A percentile compares a stretch with the other conserved stretches of the same genome.
Evolutionary conservation across 2,113 vertebrate species (phyloP).

Genomic region (Ahaetulla prasina): DNA sequence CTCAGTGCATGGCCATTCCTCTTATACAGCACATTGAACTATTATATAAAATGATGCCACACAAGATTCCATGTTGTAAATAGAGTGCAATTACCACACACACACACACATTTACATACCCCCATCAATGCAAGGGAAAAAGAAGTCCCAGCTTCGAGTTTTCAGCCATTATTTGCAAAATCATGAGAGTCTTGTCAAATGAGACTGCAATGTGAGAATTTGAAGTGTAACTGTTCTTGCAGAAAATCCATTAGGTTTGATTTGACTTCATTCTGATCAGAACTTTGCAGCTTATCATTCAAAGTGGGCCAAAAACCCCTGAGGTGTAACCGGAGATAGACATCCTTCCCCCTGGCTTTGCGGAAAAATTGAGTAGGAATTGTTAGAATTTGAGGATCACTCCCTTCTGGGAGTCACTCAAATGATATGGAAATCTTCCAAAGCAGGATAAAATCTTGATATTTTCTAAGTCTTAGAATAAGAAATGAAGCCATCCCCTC

Average conservation of each 20-base stretch:
- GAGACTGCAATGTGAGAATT: neutral
- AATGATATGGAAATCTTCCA: neutral
- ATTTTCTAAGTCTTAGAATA: neutral
- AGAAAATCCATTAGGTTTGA: constrained; percentile 13
- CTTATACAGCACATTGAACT: neutral
- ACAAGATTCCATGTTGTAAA: neutral
- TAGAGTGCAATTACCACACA: neutral
- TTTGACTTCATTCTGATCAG: constrained; percentile 4
- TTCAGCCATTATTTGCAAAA: neutral
- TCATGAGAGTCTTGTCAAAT: constrained; percentile 3
- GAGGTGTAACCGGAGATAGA: neutral
- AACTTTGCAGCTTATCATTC: constrained; percentile 3
- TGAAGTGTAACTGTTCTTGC: constrained; percentile 12
- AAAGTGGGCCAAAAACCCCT: neutral
- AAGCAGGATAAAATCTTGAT: neutral
- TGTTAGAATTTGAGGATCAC: neutral
- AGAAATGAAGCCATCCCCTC: neutral
- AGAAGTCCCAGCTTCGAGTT: neutral
- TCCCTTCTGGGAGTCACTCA: neutral
- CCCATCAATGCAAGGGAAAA: neutral
- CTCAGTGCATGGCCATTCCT: neutral
- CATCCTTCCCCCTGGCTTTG: neutral
- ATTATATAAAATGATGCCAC: constrained; percentile 9
- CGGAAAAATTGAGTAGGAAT: neutral
- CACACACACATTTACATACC: neutral